These are phyloP conservation scores for Sarcophaga carnaria DNA, from an alignment of 2,888 invertebrate genomes.

Conservation along the genomic window DNA sequence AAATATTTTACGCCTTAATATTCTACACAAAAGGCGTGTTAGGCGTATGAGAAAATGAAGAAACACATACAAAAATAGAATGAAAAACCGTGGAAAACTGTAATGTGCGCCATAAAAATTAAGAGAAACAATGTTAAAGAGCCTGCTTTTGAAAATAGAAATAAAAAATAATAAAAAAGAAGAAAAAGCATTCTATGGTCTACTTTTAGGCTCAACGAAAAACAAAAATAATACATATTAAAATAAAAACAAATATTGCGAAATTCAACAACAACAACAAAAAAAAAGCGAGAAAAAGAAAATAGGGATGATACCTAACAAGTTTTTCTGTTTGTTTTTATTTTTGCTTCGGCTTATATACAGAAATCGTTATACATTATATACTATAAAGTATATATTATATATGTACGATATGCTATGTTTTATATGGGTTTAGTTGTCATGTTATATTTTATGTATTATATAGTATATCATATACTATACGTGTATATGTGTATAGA, in stretches of 20 bases:
- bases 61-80: background rate
- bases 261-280: background rate
- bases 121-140: conserved; percentile 37
- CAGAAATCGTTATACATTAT: background rate
- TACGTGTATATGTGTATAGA: background rate
- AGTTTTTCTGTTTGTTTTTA: background rate
- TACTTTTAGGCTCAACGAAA: conserved; percentile 58
- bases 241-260: conserved; percentile 16
- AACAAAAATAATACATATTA: conserved; percentile 1
- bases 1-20: conserved; percentile 58
- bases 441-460: background rate
- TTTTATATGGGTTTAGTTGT: background rate
- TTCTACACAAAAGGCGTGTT: conserved; percentile 61
- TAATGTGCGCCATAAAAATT: conserved; percentile 47
- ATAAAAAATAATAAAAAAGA: background rate
- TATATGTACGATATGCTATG: no score
- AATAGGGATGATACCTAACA: conserved; percentile 50
- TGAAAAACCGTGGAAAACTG: conserved; percentile 12
- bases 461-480: background rate
- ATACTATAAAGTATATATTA: background rate
- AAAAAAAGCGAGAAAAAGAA: background rate
- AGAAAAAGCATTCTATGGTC: conserved; percentile 36
- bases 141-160: conserved; percentile 20
- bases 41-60: conserved; percentile 28
- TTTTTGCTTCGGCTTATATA: background rate